Evolutionary conservation across 2,888 invertebrate genomes (phyloP).

Genomic region (Torymus tubicola): DNA sequence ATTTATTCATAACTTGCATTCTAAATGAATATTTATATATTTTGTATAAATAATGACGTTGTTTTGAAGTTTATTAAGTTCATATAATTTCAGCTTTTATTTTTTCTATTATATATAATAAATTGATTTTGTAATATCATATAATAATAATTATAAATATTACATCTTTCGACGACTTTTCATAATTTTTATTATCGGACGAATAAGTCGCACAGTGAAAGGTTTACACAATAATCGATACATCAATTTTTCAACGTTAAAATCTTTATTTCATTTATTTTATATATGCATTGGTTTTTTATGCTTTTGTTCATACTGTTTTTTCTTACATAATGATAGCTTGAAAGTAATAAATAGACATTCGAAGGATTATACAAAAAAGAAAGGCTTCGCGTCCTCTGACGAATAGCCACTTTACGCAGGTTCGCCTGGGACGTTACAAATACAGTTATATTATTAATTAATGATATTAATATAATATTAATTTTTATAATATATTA

Average conservation of each 20-base stretch:
- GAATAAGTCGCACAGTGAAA: no score
- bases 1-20: no score
- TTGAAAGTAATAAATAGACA: constrained; percentile 47
- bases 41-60: no score
- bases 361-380: constrained; percentile 47
- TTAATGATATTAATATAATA: constrained; percentile 57
- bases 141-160: no score
- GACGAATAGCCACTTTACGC: neutral
- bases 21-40: no score
- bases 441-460: constrained; percentile 20
- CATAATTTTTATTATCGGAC: no score
- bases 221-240: neutral
- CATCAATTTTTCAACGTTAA: constrained; percentile 28
- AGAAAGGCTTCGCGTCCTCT: neutral
- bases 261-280: constrained; percentile 48
- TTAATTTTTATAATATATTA: constrained; percentile 44
- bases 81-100: no score
- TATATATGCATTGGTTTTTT: constrained; percentile 48
- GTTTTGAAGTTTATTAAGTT: no score
- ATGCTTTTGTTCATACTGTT: constrained; percentile 39
- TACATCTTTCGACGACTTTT: no score
- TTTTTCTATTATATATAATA: no score
- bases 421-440: neutral
- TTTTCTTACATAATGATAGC: constrained; percentile 26
- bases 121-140: no score